phyloP scores from a whole-genome alignment of 2,113 vertebrate species.

The Aspidoscelis tigris region DNA sequence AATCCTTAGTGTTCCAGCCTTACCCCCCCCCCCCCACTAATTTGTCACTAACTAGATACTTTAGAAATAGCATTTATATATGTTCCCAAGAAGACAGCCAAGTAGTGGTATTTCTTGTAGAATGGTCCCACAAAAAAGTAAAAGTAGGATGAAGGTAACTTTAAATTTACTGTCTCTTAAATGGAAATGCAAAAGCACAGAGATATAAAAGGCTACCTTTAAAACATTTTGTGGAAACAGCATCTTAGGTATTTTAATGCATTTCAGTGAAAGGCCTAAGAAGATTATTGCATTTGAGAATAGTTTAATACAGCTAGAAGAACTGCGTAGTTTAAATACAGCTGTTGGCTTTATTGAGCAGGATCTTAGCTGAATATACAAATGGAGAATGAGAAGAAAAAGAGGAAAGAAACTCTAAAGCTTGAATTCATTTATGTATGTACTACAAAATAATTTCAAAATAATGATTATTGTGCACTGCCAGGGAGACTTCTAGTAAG shows the following conservation, averaged over 20 bases:
- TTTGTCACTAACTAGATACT: conserved; percentile 11
- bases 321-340: conserved; percentile 34
- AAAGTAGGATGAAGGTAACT: no score
- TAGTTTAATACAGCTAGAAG: conserved; percentile 26
- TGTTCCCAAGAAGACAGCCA: not conserved
- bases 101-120: no score
- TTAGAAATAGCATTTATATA: not conserved
- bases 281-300: conserved; percentile 39
- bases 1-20: conserved; percentile 20
- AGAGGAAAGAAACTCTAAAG: not conserved
- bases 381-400: not conserved
- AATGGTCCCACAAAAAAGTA: no score
- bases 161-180: not conserved
- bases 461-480: not conserved
- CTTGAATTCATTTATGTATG: conserved; percentile 19
- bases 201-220: not conserved
- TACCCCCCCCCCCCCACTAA: conserved; percentile 3
- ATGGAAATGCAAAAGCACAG: not conserved
- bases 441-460: not conserved
- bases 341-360: conserved; percentile 19
- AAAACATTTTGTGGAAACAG: no score
- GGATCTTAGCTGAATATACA: conserved; percentile 35
- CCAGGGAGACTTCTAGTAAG: not conserved
- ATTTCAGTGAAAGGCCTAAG: conserved; percentile 18
- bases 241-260: not conserved